Base-by-base conservation (phyloP, 2,888 invertebrate genomes). In the Caradrina clavipalpis region DNA sequence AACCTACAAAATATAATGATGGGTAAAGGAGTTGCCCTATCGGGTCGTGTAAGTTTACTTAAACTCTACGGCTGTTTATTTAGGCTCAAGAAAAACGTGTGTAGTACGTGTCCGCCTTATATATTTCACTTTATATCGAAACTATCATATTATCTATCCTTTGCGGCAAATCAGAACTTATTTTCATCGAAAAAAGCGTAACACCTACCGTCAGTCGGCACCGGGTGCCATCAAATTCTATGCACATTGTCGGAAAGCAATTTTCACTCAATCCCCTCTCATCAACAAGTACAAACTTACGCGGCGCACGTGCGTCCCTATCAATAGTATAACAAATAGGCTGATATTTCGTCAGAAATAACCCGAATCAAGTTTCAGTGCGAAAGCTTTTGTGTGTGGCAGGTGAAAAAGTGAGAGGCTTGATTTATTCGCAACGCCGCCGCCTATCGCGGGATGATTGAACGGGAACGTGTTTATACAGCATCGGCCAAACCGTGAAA, bases 321-420 rank as follows among this genome's bases (percentile, higher is more conserved):
- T 95, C 95, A 95, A 95, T 95, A 94, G 95, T 95, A 95, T 95
- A 96, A 96, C 95, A 95, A 95, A 95, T 95, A 94, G 95, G 94
- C 94, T 94, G 94, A 94, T 95, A 95, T 95, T 95, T 94, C 95
- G 95, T 95, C 95, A 95, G 95, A 93, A 95, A 95, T 95, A 96
- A 95, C 95, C 94, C 94, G 95, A 95, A 95, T 96, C 95, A 95
- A 95, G 95, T 95, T 95, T 94, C 94, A 94, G 92, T 93, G 90
- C 89, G 93, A 93, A 94, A 91, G 94, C 95, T 94, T 94, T 96
- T 96, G 96, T 95, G 94, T 94, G 93, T 95, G 95, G 95, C 96
- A 96, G 96, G 96, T 96, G 95, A 96, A 96, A 96, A 96, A 95
- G 95, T 95, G 95, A 92, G 92, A 91, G 91, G 90, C 92, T 91